Base-by-base conservation (phyloP, 2,888 invertebrate species). In the Chorisops tibialis region DNA sequence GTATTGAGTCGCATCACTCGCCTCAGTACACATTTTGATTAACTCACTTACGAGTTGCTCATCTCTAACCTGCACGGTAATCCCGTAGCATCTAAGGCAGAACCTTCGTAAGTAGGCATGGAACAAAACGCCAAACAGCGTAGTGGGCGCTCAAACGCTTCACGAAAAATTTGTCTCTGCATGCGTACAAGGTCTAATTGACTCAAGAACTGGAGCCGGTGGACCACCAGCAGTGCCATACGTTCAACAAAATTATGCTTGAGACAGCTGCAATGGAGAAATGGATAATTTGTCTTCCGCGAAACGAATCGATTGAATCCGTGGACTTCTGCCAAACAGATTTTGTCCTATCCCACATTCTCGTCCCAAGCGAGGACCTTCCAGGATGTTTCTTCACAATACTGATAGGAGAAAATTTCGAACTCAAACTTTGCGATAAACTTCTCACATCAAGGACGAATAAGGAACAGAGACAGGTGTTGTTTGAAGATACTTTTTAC, bases 401-500 rank as follows among this genome's bases (percentile, higher is more conserved):
- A n/a, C 78, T 90, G 30, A 85, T 84, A 22, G 86, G 87, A 65
- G 84, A 83, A 72, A 81, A 84, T 72, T 82, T 88, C 9, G n/a
- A n/a, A n/a, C n/a, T n/a, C n/a, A 80, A 47, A 16, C 6, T 47
- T 3, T 39, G 49, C 11, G 45, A 61, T 54, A 41, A 49, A 24
- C 56, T 39, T 18, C 47, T 63, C 11, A 14, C 59, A 9, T 50
- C 21, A 30, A 47, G 60, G 18, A 66, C 50, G 43, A 52, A 62
- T 37, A 43, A 24, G 24, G 30, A 12, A 12, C 24, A 47, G 61
- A 47, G 58, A 35, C 84, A 85, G 68, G 85, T 93, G 64, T 76
- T 93, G 38, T 93, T 93, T 79, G 89, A 91, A 74, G 93, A 93
- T 79, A 89, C 89, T 52, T 92, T 89, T 75, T 92, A 92, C 74